These are phyloP conservation scores for Callimico goeldii DNA, from an alignment of 2,797 vertebrate genomes.

Conservation along the genomic window DNA sequence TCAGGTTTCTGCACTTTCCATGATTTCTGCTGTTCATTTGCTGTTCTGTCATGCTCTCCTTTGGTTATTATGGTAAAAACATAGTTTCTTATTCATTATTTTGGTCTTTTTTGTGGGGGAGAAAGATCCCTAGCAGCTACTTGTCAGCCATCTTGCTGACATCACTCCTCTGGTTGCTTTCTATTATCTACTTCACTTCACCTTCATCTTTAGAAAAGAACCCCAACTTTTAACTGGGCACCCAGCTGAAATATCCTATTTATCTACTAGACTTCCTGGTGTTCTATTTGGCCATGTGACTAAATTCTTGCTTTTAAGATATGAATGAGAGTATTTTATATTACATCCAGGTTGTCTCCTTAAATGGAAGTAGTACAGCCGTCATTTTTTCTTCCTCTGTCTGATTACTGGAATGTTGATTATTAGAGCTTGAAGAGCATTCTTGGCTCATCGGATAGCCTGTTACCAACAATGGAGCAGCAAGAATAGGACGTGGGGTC, in stretches of 20 bases:
- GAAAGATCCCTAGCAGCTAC: background rate
- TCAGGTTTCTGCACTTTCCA: background rate
- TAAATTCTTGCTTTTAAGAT: background rate
- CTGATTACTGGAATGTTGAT: background rate
- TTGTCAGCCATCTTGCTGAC: background rate
- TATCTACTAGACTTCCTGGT: background rate
- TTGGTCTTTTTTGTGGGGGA: background rate
- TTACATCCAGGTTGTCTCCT: background rate
- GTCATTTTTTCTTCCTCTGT: background rate
- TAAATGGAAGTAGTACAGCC: background rate
- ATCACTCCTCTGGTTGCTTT: background rate
- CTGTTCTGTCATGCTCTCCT: background rate
- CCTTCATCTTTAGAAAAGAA: background rate
- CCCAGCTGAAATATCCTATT: background rate
- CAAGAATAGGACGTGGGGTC: background rate
- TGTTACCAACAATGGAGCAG: background rate
- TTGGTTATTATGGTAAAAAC: background rate
- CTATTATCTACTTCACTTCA: background rate
- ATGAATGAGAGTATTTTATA: background rate
- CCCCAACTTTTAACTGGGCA: background rate
- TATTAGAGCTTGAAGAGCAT: background rate
- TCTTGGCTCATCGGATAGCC: background rate
- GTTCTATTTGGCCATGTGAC: background rate
- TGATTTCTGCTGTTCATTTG: background rate
- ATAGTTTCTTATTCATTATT: background rate